Evolutionary conservation across 2,113 vertebrate genomes (phyloP).

Genomic region (Prinia subflava): DNA sequence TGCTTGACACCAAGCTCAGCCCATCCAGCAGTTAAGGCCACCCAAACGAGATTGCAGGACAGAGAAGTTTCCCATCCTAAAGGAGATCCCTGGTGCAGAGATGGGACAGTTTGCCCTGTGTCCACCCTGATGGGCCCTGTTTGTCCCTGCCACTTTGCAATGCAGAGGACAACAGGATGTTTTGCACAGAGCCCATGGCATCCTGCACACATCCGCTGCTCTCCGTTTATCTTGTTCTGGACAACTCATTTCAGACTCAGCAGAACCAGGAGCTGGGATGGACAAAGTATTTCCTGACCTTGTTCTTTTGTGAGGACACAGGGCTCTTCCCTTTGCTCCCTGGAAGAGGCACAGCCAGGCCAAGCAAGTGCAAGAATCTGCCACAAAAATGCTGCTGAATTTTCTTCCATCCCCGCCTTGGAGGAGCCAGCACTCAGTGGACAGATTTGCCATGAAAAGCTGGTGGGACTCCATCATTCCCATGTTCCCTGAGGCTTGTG

Average conservation of each 20-base stretch:
- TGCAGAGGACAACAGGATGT: constrained; percentile 47
- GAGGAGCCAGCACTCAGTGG: not conserved
- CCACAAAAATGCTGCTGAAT: not conserved
- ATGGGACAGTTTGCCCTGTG: not conserved
- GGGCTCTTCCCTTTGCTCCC: not conserved
- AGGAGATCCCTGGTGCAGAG: not conserved
- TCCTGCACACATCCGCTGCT: constrained; percentile 38
- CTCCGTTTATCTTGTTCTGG: constrained; percentile 40
- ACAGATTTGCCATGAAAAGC: rapidly evolving
- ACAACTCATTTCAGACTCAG: not conserved
- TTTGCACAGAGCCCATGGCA: not conserved
- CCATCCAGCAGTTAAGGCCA: not conserved
- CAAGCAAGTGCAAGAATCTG: not conserved
- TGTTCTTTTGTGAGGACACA: not conserved
- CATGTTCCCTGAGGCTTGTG: not conserved
- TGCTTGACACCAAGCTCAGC: not conserved
- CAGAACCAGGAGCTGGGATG: constrained; percentile 35
- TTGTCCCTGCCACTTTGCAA: not conserved
- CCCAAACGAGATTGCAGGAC: rapidly evolving
- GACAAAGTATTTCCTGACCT: constrained; percentile 18
- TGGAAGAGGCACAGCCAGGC: not conserved
- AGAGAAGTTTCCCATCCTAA: not conserved
- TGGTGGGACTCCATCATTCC: not conserved
- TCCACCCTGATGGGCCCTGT: not conserved
- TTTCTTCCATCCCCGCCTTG: not conserved